Conservation (phyloP, 2,797 vertebrate species). For the Siniperca obscura region DNA sequence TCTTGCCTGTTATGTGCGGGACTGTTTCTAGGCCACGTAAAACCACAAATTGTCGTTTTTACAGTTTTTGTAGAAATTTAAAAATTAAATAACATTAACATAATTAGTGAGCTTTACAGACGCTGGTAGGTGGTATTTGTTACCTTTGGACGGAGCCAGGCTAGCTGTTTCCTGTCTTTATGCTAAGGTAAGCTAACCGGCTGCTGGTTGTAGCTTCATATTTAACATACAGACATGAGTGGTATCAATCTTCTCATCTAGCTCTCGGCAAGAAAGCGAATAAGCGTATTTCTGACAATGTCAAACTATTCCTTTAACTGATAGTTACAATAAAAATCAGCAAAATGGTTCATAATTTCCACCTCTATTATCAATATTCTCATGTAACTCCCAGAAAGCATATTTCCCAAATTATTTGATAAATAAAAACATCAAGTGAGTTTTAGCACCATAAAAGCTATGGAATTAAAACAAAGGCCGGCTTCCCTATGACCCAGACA, state of each 20-base stretch:
- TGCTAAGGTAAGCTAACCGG: not conserved
- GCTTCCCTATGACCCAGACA: not conserved
- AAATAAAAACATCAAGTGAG: not conserved
- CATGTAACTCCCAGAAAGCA: not conserved
- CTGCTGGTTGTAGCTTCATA: not conserved
- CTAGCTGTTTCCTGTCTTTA: not conserved
- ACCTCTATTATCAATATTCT: not conserved
- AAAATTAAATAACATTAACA: too few species aligned
- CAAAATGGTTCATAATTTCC: not conserved
- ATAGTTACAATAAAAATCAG: not conserved
- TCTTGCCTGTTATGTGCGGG: not conserved
- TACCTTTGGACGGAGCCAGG: not conserved
- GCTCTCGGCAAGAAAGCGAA: not conserved
- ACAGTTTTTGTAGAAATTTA: too few species aligned
- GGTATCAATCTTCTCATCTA: not conserved
- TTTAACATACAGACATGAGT: not conserved
- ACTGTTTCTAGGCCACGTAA: not conserved
- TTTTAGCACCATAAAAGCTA: constrained; percentile 9
- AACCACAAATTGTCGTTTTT: not conserved
- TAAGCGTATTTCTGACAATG: not conserved
- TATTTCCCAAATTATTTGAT: constrained; percentile 2
- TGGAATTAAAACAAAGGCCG: constrained; percentile 21
- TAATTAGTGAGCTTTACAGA: too few species aligned
- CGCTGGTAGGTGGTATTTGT: not conserved
- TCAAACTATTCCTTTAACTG: not conserved